phyloP scores from a whole-genome alignment of 2,113 vertebrate genomes.

The Malurus cyaneus region DNA sequence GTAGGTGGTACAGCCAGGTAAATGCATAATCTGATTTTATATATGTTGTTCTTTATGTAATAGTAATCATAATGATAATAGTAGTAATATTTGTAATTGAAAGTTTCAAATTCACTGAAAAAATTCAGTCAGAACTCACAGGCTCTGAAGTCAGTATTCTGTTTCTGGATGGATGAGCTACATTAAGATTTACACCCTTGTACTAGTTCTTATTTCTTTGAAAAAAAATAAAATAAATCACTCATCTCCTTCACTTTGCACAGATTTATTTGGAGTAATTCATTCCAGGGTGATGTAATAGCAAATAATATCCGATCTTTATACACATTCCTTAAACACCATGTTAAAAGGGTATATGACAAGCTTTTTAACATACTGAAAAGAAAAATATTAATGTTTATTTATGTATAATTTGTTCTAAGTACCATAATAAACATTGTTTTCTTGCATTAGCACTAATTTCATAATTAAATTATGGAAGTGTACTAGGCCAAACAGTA shows the following conservation, averaged over 20 bases:
- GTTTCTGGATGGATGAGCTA: neutral
- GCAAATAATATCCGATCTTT: neutral
- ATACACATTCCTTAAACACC: neutral
- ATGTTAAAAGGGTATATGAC: neutral
- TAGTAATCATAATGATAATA: neutral
- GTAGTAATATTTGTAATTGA: neutral
- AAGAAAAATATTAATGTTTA: neutral
- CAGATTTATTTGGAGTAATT: neutral
- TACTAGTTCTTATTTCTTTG: neutral
- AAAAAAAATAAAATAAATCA: neutral
- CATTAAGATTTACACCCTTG: neutral
- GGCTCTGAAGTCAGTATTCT: neutral
- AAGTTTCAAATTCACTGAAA: neutral
- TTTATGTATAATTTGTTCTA: neutral
- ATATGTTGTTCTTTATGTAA: neutral
- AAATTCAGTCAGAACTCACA: neutral
- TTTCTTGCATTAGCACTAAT: neutral
- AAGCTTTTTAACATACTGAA: neutral
- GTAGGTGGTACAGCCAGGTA: neutral
- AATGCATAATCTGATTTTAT: neutral
- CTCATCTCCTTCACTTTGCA: neutral
- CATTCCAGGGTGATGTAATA: neutral
- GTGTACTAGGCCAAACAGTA: neutral
- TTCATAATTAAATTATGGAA: neutral
- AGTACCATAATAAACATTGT: neutral